Percentiles rank a stretch among this genome's conserved stretches.
phyloP scores from a whole-genome alignment of 2,113 vertebrate genomes.

The Ciconia boyciana region DNA sequence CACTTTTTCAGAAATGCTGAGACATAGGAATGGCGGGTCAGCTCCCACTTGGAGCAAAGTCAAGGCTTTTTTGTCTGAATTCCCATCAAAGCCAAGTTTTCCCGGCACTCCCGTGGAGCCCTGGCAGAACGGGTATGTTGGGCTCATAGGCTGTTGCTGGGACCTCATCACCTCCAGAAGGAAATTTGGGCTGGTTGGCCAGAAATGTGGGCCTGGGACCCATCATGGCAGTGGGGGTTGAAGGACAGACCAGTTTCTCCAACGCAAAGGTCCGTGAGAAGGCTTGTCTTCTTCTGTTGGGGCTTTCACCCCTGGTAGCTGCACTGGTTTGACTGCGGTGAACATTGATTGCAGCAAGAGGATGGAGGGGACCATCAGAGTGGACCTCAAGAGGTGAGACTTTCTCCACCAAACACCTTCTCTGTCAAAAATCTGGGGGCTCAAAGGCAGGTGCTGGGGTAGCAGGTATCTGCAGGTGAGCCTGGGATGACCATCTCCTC shows the following conservation, averaged over 20 bases:
- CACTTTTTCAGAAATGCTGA: not conserved
- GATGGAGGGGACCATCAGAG: not conserved
- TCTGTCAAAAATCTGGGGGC: not conserved
- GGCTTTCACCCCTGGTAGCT: not conserved
- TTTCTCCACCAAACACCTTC: not conserved
- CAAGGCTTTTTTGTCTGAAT: not conserved
- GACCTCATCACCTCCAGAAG: not conserved
- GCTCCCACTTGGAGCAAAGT: not conserved
- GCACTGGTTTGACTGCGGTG: not conserved
- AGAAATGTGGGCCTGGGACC: not conserved
- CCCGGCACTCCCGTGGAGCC: rapidly evolving
- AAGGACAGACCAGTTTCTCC: not conserved
- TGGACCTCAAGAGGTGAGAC: not conserved
- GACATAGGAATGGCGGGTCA: not conserved
- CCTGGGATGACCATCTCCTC: rapidly evolving
- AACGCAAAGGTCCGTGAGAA: rapidly evolving
- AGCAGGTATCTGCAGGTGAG: not conserved
- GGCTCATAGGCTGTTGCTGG: not conserved
- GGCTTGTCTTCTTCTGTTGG: not conserved
- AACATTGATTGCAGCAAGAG: not conserved
- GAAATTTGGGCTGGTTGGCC: not conserved
- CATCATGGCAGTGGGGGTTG: not conserved
- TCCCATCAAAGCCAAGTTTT: not conserved
- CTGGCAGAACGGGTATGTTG: rapidly evolving
- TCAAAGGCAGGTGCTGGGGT: not conserved